Evolutionary conservation across 2,113 vertebrate genomes (phyloP), one percentile per base, ranked within the genome.

Genomic region (Apaloderma vittatum): DNA sequence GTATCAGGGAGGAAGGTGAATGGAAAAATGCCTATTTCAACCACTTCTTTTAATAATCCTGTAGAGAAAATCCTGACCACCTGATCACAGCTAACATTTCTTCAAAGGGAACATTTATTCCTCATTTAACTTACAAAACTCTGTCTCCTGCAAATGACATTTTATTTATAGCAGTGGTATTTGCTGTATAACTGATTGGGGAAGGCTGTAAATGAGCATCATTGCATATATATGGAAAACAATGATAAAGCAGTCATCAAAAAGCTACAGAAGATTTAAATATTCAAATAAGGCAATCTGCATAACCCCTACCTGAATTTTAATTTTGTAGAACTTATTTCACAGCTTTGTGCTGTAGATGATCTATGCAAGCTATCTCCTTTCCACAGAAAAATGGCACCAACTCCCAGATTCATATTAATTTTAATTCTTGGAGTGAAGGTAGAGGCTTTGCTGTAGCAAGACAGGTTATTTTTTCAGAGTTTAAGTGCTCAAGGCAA

Each of bases 171-270:
- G 93, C 94, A 84, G 84, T 76, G 93, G 65, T 94, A 97, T 96
- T 97, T 97, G 86, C 92, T 96, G 78, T 93, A 87, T 55, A 97
- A 93, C 93, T 94, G 94, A 97, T 97, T 97, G 95, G 96, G 81
- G 88, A 97, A 97, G 95, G 89, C 88, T 87, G 88, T 73, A 97
- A 97, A 98, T 88, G 82, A 96, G 90, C 58, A 96, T 94, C 92
- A 92, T 66, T 88, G 92, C 84, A 95, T 94, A 84, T 96, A 89
- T 93, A 90, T 72, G 91, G 86, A 96, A 95, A 86, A 96, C 93
- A 97, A 93, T 91, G 94, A 98, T 66, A 97, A 96, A 97, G 97
- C 88, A 97, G 75, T 96, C 96, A 98, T 97, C 96, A 98, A 94
- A 97, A 97, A 96, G 86, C 96, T 93, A 90, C 77, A 90, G 89